A percentile compares a stretch with the other conserved stretches of the same genome.
Evolutionary conservation across 64 coral and sea anemone species (phyloP).

Genomic region (Montipora sp.): DNA sequence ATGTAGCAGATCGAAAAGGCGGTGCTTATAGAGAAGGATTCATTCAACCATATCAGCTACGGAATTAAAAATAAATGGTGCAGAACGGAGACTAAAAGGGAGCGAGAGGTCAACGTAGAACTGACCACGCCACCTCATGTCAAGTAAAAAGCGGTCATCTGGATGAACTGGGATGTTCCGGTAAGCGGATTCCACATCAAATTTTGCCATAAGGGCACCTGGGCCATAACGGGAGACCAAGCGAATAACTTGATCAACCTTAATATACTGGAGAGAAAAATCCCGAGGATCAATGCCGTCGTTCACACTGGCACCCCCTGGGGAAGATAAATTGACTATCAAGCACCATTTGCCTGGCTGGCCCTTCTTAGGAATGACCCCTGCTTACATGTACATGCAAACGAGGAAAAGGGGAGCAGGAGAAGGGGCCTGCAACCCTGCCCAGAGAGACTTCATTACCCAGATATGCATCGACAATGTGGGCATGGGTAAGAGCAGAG

Average conservation of each 20-base stretch:
- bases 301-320: slow-evolving; percentile 10
- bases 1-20: slow-evolving; percentile 4
- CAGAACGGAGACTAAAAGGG: too few relatives aligned
- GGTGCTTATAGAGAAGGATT: background rate
- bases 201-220: background rate
- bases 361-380: background rate
- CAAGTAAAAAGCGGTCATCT: too few relatives aligned
- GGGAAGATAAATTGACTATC: slow-evolving; percentile 3
- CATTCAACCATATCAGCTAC: too few relatives aligned
- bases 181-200: too few relatives aligned
- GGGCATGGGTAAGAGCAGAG: too few relatives aligned
- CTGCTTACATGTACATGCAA: background rate
- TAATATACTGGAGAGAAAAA: background rate
- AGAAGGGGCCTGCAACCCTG: background rate
- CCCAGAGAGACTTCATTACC: too few relatives aligned
- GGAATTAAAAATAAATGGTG: too few relatives aligned
- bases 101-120: too few relatives aligned
- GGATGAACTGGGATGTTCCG: too few relatives aligned
- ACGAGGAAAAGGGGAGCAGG: background rate
- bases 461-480: too few relatives aligned
- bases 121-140: too few relatives aligned
- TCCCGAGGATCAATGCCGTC: slow-evolving; percentile 15
- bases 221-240: slow-evolving; percentile 7
- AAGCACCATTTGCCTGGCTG: background rate
- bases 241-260: slow-evolving; percentile 10